Base-by-base conservation (phyloP, 2,797 vertebrate genomes). In the Melanitta fusca region DNA sequence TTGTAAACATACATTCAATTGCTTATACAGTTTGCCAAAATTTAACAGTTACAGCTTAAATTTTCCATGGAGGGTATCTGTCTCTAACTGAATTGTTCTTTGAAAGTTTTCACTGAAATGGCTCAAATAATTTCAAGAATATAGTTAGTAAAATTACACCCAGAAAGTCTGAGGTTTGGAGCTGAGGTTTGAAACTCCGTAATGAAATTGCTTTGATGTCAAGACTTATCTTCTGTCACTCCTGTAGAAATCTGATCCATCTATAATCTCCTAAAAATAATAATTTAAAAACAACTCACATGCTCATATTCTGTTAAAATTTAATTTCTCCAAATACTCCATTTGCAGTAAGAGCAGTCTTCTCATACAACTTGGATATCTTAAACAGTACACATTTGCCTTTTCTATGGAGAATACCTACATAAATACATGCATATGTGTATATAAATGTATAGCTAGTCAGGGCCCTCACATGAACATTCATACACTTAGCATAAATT, bases 201-300 rank as follows among this genome's bases (percentile, higher is more conserved):
- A 65, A 94, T 62, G 32, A 92, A 93, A 92, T 75, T 68, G 39
- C 88, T 95, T 90, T 96, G 74, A 95, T 95, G 91, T 96, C 61
- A 89, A 88, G 88, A 77, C 81, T 95, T 94, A 74, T 82, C 60
- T 95, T 96, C 86, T 62, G 71, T 78, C 83, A 91, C 45, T 93
- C 58, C 21, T 75, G 22, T 83, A 61, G 69, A 95, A 95, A 96
- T 83, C 83, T 96, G 90, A 95, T 85, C 69, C 80, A 85, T 34
- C 69, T 72, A n/a, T 96, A 95, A 94, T 94, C 94, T 87, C 58
- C 85, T 62, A 58, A 83, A 85, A 89, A 51, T 51, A 51, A 51
- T 8, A 51, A 51, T 51, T 24, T 80, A 51, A 8, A 61, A 77
- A 87, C 87, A 72, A 95, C 57, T 91, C 30, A 56, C 0, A 0